Evolutionary conservation across 2,113 vertebrate genomes (phyloP), one percentile per base, ranked within the genome.

Genomic region (Ageneiosus marmoratus): DNA sequence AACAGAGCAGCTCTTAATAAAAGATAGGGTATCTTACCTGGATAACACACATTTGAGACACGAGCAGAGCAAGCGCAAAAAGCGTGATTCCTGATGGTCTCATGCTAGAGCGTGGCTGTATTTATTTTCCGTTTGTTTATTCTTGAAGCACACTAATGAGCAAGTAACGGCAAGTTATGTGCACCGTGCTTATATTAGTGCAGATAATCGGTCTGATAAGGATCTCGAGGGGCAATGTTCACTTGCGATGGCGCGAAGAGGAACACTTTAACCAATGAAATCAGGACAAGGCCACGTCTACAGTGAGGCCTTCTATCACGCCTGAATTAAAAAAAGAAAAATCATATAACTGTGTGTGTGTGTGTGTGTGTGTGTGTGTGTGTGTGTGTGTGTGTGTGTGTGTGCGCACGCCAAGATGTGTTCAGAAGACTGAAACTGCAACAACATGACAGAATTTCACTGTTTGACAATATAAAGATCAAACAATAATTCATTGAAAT

Each of bases 201-300:
- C 62, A 44, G 83, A 56, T 86, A 73, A 91, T 89, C 90, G 85
- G 86, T 37, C 88, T 91, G 89, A 89, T 92, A 88, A 85, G 32
- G 72, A 20, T 65, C 82, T 27, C 41, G 20, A 9, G 81, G 86
- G 81, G 56, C 89, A 90, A 82, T 74, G 90, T 84, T 91, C 90
- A 91, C 79, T 74, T 67, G 50, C 32, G 24, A 77, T 55, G 32
- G 78, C 48, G 82, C 80, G 27, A 80, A 91, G 89, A 90, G 88
- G 72, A 92, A 88, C 88, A 87, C 89, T 89, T 91, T 89, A 88
- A 83, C 88, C 81, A 11, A 51, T 55, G 37, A 87, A 91, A 83
- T 90, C 50, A 89, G 89, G 88, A 65, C 84, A 69, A 89, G 63
- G 91, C 92, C 93, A 94, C 91, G 85, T 86, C 77, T 82, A 22